Conservation (phyloP, 1,140 invertebrate genomes). For the Drosophila guanche region DNA sequence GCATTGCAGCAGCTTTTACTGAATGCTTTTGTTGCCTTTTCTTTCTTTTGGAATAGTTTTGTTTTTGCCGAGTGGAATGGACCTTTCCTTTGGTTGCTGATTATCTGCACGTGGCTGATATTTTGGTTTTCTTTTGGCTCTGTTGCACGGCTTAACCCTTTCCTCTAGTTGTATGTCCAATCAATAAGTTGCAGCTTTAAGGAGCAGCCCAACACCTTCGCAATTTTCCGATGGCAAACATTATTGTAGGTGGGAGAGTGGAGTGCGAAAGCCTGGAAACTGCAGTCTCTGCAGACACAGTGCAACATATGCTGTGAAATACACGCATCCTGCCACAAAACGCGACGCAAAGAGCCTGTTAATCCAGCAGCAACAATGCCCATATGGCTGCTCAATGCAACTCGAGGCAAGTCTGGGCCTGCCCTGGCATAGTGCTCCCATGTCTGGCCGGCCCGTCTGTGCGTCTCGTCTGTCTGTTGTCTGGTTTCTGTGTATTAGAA, state of each 20-base stretch:
- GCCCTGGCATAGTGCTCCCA: slow-evolving; percentile 26
- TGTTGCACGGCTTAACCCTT: slow-evolving; percentile 1
- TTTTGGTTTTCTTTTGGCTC: slow-evolving; percentile 17
- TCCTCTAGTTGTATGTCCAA: neutral
- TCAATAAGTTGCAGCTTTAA: too few relatives aligned
- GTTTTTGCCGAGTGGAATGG: slow-evolving; percentile 37
- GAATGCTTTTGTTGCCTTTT: slow-evolving; percentile 7
- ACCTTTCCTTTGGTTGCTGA: slow-evolving; percentile 58
- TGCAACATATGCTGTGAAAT: slow-evolving; percentile 49
- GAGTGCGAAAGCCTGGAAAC: neutral
- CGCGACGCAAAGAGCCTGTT: slow-evolving; percentile 40
- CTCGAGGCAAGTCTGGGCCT: neutral
- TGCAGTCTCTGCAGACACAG: neutral
- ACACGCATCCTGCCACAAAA: slow-evolving; percentile 28
- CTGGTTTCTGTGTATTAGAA: slow-evolving; percentile 49
- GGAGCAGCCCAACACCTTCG: too few relatives aligned
- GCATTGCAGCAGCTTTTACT: slow-evolving; percentile 61
- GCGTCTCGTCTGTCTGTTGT: slow-evolving; percentile 15
- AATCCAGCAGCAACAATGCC: slow-evolving; percentile 68
- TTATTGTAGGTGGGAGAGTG: slow-evolving; percentile 31
- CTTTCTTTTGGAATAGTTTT: slow-evolving; percentile 30
- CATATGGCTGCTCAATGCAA: slow-evolving; percentile 9
- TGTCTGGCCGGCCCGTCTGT: slow-evolving; percentile 2
- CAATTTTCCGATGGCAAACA: neutral
- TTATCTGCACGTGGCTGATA: slow-evolving; percentile 65